phyloP scores from a whole-genome alignment of 2,113 vertebrate species.

The Marmota flaviventris region DNA sequence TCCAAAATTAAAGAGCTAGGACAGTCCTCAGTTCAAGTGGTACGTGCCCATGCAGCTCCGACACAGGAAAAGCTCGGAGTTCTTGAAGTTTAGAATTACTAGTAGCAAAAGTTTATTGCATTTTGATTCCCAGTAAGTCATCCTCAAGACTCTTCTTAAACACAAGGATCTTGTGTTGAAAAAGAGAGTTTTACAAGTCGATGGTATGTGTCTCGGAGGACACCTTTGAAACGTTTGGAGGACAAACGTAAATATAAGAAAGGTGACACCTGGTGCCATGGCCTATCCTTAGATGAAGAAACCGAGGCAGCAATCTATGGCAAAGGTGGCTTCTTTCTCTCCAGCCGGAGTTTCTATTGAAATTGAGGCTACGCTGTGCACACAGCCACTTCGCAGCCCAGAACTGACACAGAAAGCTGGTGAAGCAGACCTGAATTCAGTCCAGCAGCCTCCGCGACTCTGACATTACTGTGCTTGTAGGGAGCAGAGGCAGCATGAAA shows the following conservation, averaged over 20 bases:
- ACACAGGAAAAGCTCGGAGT: neutral
- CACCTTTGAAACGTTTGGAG: neutral
- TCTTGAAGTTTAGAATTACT: neutral
- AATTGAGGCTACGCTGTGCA: rapidly evolving
- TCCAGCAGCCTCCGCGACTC: slow-evolving; percentile 11
- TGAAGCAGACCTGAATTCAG: slow-evolving; percentile 56
- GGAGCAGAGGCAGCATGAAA: slow-evolving; percentile 54
- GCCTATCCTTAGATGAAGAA: neutral
- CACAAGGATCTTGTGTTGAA: slow-evolving; percentile 16
- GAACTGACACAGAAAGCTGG: slow-evolving; percentile 32
- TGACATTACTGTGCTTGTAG: slow-evolving; percentile 22
- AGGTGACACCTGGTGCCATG: neutral
- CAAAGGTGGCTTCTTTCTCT: neutral
- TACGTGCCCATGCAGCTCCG: too few species aligned
- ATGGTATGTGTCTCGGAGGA: neutral
- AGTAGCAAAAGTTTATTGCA: neutral
- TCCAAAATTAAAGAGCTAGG: neutral
- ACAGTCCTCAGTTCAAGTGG: neutral
- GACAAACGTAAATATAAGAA: neutral
- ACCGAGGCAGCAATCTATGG: neutral
- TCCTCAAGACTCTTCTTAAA: neutral
- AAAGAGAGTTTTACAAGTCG: neutral
- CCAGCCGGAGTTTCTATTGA: neutral
- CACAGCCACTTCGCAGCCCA: neutral
- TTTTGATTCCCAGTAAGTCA: neutral